phyloP scores from a whole-genome alignment of 1,140 invertebrate genomes.

The Steinernema feltiae region DNA sequence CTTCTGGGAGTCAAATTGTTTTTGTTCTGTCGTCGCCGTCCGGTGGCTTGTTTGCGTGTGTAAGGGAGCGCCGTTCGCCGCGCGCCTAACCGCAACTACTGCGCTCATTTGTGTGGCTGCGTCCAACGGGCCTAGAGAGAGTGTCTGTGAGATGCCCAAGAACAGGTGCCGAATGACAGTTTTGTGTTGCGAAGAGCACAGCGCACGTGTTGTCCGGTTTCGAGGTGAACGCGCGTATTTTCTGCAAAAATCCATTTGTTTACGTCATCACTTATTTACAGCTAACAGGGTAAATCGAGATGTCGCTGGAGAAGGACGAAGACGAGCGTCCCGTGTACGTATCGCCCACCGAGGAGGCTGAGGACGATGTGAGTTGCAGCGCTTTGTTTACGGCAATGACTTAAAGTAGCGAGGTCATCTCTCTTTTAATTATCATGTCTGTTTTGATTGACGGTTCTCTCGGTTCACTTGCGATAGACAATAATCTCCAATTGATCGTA shows the following conservation, averaged over 20 bases:
- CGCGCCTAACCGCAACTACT: no score
- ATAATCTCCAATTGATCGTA: not conserved
- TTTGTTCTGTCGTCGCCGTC: no score
- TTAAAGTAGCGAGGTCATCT: not conserved
- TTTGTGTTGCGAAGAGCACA: no score
- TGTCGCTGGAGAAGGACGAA: constrained; percentile 11
- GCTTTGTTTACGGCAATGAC: not conserved
- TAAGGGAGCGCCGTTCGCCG: no score
- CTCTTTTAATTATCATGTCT: not conserved
- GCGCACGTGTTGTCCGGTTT: no score
- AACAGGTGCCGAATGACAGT: no score
- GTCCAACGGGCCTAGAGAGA: no score
- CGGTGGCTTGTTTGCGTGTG: not conserved
- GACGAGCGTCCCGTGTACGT: constrained; percentile 6
- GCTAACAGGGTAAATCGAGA: not conserved
- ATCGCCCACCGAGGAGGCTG: not conserved
- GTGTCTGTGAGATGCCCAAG: no score
- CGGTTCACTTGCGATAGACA: not conserved
- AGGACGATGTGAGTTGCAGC: not conserved
- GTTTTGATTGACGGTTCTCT: not conserved
- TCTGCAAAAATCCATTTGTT: not conserved
- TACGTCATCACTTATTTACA: not conserved
- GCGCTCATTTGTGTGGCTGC: no score
- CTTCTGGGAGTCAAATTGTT: no score
- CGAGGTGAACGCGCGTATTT: no score